Percentiles rank a stretch among this genome's conserved stretches.
phyloP scores from a whole-genome alignment of 2,888 invertebrate genomes.

The Atethmia centrago region DNA sequence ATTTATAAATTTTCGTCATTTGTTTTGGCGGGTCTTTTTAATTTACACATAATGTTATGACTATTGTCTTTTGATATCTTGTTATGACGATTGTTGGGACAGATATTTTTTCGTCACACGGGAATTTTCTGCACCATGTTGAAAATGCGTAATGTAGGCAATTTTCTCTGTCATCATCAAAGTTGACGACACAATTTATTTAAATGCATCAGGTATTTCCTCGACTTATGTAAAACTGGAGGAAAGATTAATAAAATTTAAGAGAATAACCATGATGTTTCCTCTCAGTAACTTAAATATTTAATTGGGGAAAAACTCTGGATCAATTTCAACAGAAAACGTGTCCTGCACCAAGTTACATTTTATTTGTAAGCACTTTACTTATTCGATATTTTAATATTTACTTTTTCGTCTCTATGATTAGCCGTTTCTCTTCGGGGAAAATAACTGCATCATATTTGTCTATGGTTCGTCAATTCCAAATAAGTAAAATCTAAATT shows the following conservation, averaged over 20 bases:
- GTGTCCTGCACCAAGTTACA: not conserved
- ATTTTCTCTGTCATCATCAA: not conserved
- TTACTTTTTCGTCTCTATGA: not conserved
- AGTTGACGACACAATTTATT: not conserved
- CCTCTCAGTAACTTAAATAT: not conserved
- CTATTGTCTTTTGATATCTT: constrained; percentile 39
- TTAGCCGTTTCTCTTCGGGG: not conserved
- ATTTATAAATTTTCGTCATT: constrained; percentile 63
- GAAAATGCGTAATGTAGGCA: not conserved
- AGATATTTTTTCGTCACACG: constrained; percentile 5
- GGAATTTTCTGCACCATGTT: not conserved
- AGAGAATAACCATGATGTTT: not conserved
- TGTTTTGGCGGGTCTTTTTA: constrained; percentile 57
- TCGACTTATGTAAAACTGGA: not conserved
- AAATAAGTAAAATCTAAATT: constrained; percentile 29
- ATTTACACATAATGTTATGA: constrained; percentile 41
- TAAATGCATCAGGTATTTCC: not conserved
- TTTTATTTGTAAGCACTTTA: not conserved
- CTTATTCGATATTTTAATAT: not conserved
- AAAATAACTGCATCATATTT: constrained; percentile 27
- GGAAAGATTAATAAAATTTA: not conserved
- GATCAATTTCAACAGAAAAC: not conserved
- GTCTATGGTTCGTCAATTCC: constrained; percentile 16
- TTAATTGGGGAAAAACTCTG: not conserved
- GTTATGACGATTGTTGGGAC: constrained; percentile 1